Base-by-base conservation (phyloP, 2,888 invertebrate species). In the Melikaiella ostensackeni region DNA sequence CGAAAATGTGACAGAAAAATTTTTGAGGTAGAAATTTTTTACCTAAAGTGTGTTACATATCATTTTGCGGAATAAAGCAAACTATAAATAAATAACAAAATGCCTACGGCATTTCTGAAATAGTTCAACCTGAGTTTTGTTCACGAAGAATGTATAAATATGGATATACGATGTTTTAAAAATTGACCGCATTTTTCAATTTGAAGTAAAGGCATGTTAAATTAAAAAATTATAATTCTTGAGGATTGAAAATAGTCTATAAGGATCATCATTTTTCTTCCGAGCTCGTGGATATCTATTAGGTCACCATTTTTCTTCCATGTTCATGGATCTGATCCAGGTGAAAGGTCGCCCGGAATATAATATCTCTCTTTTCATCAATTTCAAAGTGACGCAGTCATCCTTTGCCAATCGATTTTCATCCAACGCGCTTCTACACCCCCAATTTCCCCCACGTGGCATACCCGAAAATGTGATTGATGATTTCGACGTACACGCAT, bases 341-440 rank as follows among this genome's bases (percentile, higher is more conserved):
- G 35, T 64, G 38, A 64, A 64, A 21, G 38, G 33, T 63, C n/a
- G 9, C 35, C 11, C 38, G 16, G 38, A 64, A 64, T 42, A 64
- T 64, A 64, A 64, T 66, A 46, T 66, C 46, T 42, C 24, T 46
- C 42, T 66, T 42, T 66, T 46, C 27, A 66, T 66, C 66, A 66
- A 66, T 66, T 66, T 16, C 19, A 30, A 38, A 66, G 46, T 46
- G 42, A 66, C 42, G 66, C 24, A 66, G 66, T 66, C 66, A 66
- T 66, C 64, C 38, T 64, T 24, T 38, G 24, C 3, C 21, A 42
- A 64, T 66, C 42, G 46, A 66, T 66, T 66, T 66, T 46, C 27
- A 66, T 66, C 9, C 16, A 21, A 66, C 19, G 42, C 46, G 46
- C 46, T 66, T 16, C 24, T 64, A 6, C 64, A 38, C 11, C 16